phyloP scores from a whole-genome alignment of 2,113 vertebrate species.

The Alces alces region DNA sequence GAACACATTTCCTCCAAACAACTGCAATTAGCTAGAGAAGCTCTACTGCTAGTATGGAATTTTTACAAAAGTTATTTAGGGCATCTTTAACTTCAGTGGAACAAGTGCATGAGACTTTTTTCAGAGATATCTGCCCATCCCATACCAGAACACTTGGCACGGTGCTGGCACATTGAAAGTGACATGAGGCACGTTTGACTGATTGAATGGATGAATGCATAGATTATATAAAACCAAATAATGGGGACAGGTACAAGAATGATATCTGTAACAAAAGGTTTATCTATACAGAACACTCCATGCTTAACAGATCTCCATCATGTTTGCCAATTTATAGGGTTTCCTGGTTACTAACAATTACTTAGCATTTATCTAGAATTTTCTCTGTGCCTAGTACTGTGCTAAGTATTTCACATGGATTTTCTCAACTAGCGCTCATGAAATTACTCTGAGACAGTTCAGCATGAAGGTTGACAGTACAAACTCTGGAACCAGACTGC shows the following conservation, averaged over 20 bases:
- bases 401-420: not conserved
- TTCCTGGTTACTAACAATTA: not conserved
- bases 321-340: not conserved
- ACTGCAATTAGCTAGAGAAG: not conserved
- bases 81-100: not conserved
- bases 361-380: not conserved
- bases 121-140: not conserved
- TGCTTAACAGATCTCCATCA: not conserved
- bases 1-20: not conserved
- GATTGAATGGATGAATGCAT: not conserved
- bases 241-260: not conserved
- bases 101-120: not conserved
- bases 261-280: not conserved
- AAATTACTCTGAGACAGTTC: not conserved
- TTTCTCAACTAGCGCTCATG: not conserved
- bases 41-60: not conserved
- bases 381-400: not conserved
- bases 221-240: not conserved
- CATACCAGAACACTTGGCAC: not conserved
- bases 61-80: not conserved
- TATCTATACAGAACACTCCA: not conserved
- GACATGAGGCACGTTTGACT: not conserved
- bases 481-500: not conserved
- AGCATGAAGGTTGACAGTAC: not conserved
- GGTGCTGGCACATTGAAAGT: not conserved